These are phyloP conservation scores for Saccopteryx leptura DNA, from an alignment of 2,113 vertebrate genomes.

Conservation along the genomic window DNA sequence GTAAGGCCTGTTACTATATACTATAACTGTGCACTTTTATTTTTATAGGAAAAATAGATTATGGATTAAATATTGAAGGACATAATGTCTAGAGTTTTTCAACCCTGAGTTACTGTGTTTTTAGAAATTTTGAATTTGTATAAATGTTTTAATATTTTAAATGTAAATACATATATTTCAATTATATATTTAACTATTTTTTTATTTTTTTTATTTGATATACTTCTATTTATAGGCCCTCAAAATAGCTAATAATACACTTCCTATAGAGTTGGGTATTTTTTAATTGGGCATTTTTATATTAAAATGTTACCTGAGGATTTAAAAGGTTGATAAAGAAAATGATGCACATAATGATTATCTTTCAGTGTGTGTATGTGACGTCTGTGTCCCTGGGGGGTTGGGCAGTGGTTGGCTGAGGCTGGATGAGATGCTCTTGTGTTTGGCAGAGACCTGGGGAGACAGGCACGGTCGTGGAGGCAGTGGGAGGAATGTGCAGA, in stretches of 20 bases:
- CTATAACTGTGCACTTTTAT: not conserved
- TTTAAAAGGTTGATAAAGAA: conserved; percentile 13
- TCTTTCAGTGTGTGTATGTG: not conserved
- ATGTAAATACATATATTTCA: not conserved
- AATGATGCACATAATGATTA: not conserved
- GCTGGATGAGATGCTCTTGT: not conserved
- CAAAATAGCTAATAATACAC: not conserved
- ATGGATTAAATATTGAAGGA: conserved; percentile 34
- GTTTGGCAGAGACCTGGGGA: not conserved
- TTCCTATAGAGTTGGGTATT: not conserved
- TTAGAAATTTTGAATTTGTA: not conserved
- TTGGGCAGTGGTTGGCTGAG: not conserved
- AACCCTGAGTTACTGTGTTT: conserved; percentile 10
- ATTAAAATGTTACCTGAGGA: not conserved
- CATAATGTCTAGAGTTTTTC: not conserved
- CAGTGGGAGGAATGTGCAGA: not conserved
- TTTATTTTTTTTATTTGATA: not conserved
- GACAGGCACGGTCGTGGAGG: rapidly evolving
- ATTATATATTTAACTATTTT: not conserved
- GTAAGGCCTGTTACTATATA: not conserved
- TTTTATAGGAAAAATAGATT: conserved; percentile 27
- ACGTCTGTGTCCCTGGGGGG: not conserved
- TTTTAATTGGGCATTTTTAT: not conserved
- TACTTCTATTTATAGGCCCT: not conserved
- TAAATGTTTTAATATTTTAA: not conserved